Evolutionary conservation across 2,113 vertebrate species (phyloP).

Genomic region (Apodemus sylvaticus): DNA sequence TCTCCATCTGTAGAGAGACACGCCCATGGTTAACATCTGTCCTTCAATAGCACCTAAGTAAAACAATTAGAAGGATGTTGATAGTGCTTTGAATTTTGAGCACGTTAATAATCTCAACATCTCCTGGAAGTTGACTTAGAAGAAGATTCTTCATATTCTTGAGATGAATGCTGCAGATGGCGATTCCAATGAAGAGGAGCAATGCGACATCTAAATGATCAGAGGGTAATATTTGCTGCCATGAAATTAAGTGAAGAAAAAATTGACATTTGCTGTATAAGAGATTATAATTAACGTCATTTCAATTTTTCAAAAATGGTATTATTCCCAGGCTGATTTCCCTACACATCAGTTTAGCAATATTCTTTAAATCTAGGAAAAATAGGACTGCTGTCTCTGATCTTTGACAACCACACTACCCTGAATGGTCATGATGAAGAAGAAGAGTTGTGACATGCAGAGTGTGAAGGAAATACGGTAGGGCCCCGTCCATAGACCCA

Average conservation of each 20-base stretch:
- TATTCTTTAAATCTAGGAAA: not conserved
- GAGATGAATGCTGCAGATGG: not conserved
- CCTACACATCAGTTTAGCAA: not conserved
- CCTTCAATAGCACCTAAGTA: not conserved
- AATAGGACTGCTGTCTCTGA: not conserved
- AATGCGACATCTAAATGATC: not conserved
- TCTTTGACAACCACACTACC: not conserved
- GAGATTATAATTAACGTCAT: not conserved
- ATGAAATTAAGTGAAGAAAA: not conserved
- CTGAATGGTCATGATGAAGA: conserved; percentile 41
- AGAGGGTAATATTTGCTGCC: not conserved
- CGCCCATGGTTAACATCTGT: not conserved
- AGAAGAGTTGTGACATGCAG: conserved; percentile 76
- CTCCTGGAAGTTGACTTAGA: not conserved
- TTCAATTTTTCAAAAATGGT: not conserved
- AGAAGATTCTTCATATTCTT: not conserved
- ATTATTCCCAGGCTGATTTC: not conserved
- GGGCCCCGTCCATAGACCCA: conserved; percentile 2
- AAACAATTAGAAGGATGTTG: too few relatives aligned
- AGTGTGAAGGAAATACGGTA: conserved; percentile 44
- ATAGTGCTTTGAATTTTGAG: not conserved
- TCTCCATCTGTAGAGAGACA: conserved; percentile 23
- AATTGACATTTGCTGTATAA: not conserved
- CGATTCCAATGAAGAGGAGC: not conserved
- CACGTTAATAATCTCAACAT: not conserved